These are phyloP conservation scores for Phalacrocorax brasilianus DNA, from an alignment of 2,113 vertebrate genomes.

Conservation along the genomic window DNA sequence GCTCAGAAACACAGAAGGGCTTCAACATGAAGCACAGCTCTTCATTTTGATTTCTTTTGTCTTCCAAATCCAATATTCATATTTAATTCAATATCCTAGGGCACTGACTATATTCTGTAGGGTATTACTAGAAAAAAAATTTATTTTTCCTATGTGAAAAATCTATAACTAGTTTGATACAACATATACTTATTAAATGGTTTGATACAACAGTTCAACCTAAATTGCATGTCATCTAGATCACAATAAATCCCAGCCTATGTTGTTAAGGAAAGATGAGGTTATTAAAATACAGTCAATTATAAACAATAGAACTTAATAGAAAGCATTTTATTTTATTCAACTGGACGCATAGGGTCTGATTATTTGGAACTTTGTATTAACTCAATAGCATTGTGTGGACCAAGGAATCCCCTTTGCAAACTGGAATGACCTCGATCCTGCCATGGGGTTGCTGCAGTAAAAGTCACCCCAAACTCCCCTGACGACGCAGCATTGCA, in stretches of 20 bases:
- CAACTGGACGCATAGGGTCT: fast-evolving
- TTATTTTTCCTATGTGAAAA: background rate
- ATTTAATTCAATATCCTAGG: background rate
- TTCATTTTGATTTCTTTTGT: background rate
- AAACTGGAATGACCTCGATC: background rate
- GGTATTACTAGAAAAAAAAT: background rate
- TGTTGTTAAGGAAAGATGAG: background rate
- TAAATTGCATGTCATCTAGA: background rate
- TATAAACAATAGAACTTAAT: background rate
- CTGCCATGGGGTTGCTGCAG: fast-evolving
- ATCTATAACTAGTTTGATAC: background rate
- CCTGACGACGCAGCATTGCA: fast-evolving
- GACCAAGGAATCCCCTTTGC: background rate
- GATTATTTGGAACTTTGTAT: background rate
- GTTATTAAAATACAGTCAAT: background rate
- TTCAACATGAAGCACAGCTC: background rate
- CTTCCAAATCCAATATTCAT: background rate
- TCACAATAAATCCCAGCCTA: background rate
- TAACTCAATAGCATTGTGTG: background rate
- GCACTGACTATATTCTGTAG: background rate
- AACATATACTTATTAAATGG: background rate
- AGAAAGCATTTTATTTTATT: background rate
- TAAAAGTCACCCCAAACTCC: too few relatives aligned
- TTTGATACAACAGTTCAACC: background rate
- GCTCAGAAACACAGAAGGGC: background rate